These are phyloP conservation scores for Morpho achilles DNA, from an alignment of 2,888 invertebrate species.

Conservation along the genomic window DNA sequence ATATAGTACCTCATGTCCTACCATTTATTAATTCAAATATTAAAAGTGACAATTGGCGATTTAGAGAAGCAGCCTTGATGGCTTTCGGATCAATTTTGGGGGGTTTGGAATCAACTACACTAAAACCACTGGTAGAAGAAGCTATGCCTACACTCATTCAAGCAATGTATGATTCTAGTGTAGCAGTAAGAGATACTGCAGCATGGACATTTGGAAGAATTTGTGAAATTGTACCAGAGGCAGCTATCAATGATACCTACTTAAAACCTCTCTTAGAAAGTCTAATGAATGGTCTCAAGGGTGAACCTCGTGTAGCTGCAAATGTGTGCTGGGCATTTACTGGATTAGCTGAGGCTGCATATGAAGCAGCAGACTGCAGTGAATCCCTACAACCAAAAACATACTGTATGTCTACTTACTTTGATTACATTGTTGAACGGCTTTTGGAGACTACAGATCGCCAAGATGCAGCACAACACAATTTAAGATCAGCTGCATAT, in stretches of 20 bases:
- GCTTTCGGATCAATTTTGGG: conserved; percentile 97
- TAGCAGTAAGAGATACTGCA: conserved; percentile 96
- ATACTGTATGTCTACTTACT: conserved; percentile 95
- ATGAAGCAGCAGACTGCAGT: conserved; percentile 88
- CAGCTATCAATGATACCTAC: conserved; percentile 92
- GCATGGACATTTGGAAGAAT: conserved; percentile 99
- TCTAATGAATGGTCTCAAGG: conserved; percentile 90
- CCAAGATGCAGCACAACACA: conserved; percentile 94
- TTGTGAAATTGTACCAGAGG: conserved; percentile 97
- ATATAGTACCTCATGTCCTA: conserved; percentile 95
- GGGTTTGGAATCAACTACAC: conserved; percentile 90
- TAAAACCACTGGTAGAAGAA: conserved; percentile 96
- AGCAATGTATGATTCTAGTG: conserved; percentile 95
- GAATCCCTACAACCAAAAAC: conserved; percentile 90
- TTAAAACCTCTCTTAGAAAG: conserved; percentile 89
- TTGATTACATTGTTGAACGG: conserved; percentile 94
- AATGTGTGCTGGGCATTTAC: conserved; percentile 99
- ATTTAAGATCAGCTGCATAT: conserved; percentile 97
- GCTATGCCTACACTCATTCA: conserved; percentile 98
- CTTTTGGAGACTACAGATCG: conserved; percentile 97
- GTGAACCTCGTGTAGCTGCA: conserved; percentile 97
- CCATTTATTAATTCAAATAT: conserved; percentile 98
- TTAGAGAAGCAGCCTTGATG: conserved; percentile 98
- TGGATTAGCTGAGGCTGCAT: conserved; percentile 97
- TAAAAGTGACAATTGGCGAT: conserved; percentile 94